Percentiles rank a stretch among this genome's conserved stretches.
These are phyloP conservation scores for Heliothis subflexa DNA, from an alignment of 1,140 invertebrate genomes.

Conservation along the genomic window DNA sequence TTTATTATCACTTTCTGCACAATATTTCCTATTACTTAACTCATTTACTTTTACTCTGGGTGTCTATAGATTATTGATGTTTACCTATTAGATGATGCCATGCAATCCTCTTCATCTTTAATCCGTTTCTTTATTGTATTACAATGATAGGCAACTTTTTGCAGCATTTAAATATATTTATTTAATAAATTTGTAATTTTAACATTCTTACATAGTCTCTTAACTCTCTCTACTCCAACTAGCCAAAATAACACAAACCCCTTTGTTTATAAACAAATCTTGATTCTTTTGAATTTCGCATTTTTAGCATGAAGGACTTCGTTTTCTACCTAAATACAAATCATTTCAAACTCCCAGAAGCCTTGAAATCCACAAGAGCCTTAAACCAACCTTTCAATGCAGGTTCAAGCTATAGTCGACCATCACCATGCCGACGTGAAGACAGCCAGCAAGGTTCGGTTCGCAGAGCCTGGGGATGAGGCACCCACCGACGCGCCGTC, in stretches of 20 bases:
- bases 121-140: background rate
- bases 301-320: too few species aligned
- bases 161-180: too few species aligned
- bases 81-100: background rate
- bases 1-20: conserved; percentile 28
- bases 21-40: background rate
- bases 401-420: conserved; percentile 97
- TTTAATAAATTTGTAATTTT: too few species aligned
- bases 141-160: background rate
- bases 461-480: conserved; percentile 90
- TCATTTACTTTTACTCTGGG: conserved; percentile 11
- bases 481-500: conserved; percentile 73
- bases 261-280: too few species aligned
- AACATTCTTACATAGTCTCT: too few species aligned
- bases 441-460: conserved; percentile 94
- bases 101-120: background rate
- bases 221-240: too few species aligned
- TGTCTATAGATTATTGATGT: background rate
- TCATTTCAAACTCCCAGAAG: too few species aligned
- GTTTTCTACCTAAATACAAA: too few species aligned
- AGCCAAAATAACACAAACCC: too few species aligned
- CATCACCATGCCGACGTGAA: conserved; percentile 93
- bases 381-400: conserved; percentile 13
- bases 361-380: too few species aligned
- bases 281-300: too few species aligned